A percentile compares a stretch with the other conserved stretches of the same genome.
phyloP scores from a whole-genome alignment of 2,888 invertebrate species.

The Rhodophaea formosa region DNA sequence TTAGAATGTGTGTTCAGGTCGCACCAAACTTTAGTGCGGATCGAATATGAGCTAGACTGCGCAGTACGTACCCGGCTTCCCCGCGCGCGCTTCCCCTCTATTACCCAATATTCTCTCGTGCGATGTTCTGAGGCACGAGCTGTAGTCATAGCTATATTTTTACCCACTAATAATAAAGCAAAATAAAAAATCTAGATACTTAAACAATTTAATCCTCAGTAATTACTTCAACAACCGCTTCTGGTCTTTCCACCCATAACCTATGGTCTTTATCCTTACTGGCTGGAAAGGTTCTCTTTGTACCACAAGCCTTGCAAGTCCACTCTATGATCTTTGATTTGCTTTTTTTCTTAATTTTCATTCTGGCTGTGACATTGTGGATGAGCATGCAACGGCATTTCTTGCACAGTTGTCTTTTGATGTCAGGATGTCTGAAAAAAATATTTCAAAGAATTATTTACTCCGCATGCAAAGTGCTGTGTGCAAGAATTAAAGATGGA shows the following conservation, averaged over 20 bases:
- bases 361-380: conserved; percentile 72
- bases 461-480: too few relatives aligned
- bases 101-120: too few relatives aligned
- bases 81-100: too few relatives aligned
- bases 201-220: conserved; percentile 22
- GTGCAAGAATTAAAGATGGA: too few relatives aligned
- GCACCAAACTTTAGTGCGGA: too few relatives aligned
- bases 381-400: conserved; percentile 78
- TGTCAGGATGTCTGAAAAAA: conserved; percentile 77
- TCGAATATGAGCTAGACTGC: too few relatives aligned
- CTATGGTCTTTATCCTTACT: conserved; percentile 57
- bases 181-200: too few relatives aligned
- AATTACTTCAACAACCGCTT: conserved; percentile 72
- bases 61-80: too few relatives aligned
- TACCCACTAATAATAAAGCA: too few relatives aligned
- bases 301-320: conserved; percentile 65
- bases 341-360: conserved; percentile 69
- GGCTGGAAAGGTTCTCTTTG: conserved; percentile 48
- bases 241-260: conserved; percentile 77
- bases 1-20: too few relatives aligned
- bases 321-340: conserved; percentile 66
- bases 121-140: too few relatives aligned
- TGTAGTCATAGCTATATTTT: too few relatives aligned
- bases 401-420: conserved; percentile 82
- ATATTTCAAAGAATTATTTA: conserved; percentile 16